phyloP scores from a whole-genome alignment of 2,797 vertebrate genomes.

The Lycodopsis pacificus region DNA sequence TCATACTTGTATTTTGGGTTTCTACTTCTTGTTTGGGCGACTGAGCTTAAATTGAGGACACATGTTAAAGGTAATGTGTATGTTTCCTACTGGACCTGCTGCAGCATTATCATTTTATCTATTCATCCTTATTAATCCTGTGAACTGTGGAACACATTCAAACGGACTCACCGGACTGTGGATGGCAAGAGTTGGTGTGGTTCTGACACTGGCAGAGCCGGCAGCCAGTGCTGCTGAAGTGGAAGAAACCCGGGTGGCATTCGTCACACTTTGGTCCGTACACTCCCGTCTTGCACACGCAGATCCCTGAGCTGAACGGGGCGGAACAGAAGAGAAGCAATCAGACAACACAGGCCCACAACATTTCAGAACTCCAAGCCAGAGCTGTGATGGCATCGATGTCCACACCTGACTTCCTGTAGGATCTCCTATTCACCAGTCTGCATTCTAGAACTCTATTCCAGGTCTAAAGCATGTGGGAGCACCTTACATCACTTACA shows the following conservation, averaged over 20 bases:
- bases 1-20: too few relatives aligned
- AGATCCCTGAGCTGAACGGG: constrained; percentile 88
- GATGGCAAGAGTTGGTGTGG: constrained; percentile 88
- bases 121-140: too few relatives aligned
- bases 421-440: constrained; percentile 37
- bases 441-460: constrained; percentile 33
- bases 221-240: constrained; percentile 86
- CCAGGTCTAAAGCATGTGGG: constrained; percentile 22
- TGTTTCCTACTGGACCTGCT: too few relatives aligned
- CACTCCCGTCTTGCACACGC: constrained; percentile 90
- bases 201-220: constrained; percentile 91
- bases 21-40: neutral
- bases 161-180: constrained; percentile 84
- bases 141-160: neutral
- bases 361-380: neutral
- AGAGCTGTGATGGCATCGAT: neutral
- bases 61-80: neutral
- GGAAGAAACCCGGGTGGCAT: constrained; percentile 91
- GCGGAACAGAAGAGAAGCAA: constrained; percentile 28
- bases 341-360: neutral
- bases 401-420: constrained; percentile 35
- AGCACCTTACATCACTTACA: neutral
- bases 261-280: constrained; percentile 88
- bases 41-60: neutral
- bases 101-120: neutral